Percentiles rank a stretch among this genome's conserved stretches.
These are phyloP conservation scores for Myocastor coypus DNA, from an alignment of 2,113 vertebrate genomes.

Conservation along the genomic window DNA sequence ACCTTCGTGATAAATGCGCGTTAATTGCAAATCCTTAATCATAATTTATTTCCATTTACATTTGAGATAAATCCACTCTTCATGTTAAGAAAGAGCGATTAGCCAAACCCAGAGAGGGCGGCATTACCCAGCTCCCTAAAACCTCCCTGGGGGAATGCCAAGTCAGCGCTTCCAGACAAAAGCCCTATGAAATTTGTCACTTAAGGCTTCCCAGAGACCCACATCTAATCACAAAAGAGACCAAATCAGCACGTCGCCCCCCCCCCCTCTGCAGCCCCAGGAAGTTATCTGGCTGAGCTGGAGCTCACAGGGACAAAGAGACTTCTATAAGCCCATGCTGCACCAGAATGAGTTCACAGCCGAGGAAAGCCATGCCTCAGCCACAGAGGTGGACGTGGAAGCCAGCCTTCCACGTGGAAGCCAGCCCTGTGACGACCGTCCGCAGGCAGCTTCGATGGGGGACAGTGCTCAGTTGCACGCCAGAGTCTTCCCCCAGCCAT, in stretches of 20 bases:
- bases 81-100: background rate
- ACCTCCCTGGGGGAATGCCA: background rate
- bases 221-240: background rate
- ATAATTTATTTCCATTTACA: conserved; percentile 24
- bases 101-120: background rate
- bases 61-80: conserved; percentile 11
- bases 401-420: conserved; percentile 8
- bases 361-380: conserved; percentile 32
- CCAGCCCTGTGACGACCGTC: too few species aligned
- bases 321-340: background rate
- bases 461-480: background rate
- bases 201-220: background rate
- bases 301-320: conserved; percentile 24
- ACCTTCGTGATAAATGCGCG: background rate
- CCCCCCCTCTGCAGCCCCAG: background rate
- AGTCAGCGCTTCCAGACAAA: background rate
- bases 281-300: conserved; percentile 46
- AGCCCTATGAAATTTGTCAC: background rate
- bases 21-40: conserved; percentile 48
- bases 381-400: background rate
- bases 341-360: background rate
- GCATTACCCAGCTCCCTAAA: background rate
- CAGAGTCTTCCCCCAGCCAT: background rate
- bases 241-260: conserved; percentile 53
- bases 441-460: too few species aligned